Evolutionary conservation across 2,113 vertebrate genomes (phyloP).

Genomic region (Puntigrus tetrazona): DNA sequence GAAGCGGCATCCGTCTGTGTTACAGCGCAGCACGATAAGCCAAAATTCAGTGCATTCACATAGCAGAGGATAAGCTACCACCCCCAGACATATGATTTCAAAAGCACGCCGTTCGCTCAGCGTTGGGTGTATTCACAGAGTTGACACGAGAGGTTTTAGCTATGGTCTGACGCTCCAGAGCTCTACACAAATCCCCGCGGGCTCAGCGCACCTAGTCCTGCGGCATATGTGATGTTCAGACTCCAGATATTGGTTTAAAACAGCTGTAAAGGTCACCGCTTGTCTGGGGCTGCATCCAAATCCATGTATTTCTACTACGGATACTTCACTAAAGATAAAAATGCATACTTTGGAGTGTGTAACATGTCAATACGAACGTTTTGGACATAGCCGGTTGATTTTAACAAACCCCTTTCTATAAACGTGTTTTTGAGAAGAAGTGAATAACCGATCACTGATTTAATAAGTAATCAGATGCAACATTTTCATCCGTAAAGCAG

Average conservation of each 20-base stretch:
- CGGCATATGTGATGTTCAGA: neutral
- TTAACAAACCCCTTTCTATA: neutral
- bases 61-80: neutral
- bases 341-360: neutral
- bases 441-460: no score
- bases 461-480: neutral
- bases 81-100: slow-evolving; percentile 26
- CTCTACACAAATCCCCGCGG: slow-evolving; percentile 3
- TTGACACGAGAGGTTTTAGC: slow-evolving; percentile 37
- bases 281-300: slow-evolving; percentile 1
- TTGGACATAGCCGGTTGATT: neutral
- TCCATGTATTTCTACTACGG: neutral
- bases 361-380: neutral
- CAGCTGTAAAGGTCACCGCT: slow-evolving; percentile 26
- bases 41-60: neutral
- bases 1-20: slow-evolving; percentile 12
- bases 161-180: neutral
- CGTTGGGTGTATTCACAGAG: slow-evolving; percentile 13
- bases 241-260: slow-evolving; percentile 36
- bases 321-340: neutral
- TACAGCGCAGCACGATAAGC: neutral
- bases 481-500: no score
- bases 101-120: neutral
- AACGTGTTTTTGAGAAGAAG: neutral
- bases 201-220: neutral